Evolutionary conservation across 2,888 invertebrate genomes (phyloP).

Genomic region (Latheticus oryzae): DNA sequence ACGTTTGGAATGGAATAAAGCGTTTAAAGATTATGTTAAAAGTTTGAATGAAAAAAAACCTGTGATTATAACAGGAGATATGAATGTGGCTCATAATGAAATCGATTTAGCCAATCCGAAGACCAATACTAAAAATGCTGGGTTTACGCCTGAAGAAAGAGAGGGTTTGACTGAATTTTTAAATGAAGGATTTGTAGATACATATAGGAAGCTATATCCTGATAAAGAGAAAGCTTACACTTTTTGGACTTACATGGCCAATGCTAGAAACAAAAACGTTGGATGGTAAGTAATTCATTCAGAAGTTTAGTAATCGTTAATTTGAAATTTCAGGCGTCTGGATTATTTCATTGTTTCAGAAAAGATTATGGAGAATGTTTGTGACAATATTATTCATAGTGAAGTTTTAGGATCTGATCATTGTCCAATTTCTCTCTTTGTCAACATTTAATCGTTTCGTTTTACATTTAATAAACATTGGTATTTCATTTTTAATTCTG

Average conservation of each 20-base stretch:
- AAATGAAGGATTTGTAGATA: constrained; percentile 85
- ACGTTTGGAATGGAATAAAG: constrained; percentile 90
- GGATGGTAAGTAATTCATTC: constrained; percentile 81
- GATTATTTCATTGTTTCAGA: constrained; percentile 96
- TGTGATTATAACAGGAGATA: constrained; percentile 94
- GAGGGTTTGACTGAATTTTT: constrained; percentile 90
- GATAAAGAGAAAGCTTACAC: constrained; percentile 86
- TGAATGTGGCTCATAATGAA: constrained; percentile 97
- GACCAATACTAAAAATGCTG: constrained; percentile 91
- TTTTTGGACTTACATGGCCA: constrained; percentile 95
- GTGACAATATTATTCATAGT: constrained; percentile 86
- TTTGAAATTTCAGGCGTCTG: constrained; percentile 78
- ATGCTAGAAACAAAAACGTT: constrained; percentile 87
- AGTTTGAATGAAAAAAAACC: constrained; percentile 89
- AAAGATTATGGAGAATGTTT: constrained; percentile 79
- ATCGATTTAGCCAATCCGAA: constrained; percentile 97
- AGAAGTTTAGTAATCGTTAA: constrained; percentile 42
- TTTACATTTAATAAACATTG: constrained; percentile 6
- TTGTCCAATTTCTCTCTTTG: constrained; percentile 88
- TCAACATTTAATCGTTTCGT: constrained; percentile 64
- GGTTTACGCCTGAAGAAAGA: constrained; percentile 95
- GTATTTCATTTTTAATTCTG: not conserved
- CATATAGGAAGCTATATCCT: constrained; percentile 88
- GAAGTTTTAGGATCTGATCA: constrained; percentile 95
- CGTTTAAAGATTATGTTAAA: constrained; percentile 82